Base-by-base conservation (phyloP, 2,888 invertebrate species). In the Hanleya hanleyi region DNA sequence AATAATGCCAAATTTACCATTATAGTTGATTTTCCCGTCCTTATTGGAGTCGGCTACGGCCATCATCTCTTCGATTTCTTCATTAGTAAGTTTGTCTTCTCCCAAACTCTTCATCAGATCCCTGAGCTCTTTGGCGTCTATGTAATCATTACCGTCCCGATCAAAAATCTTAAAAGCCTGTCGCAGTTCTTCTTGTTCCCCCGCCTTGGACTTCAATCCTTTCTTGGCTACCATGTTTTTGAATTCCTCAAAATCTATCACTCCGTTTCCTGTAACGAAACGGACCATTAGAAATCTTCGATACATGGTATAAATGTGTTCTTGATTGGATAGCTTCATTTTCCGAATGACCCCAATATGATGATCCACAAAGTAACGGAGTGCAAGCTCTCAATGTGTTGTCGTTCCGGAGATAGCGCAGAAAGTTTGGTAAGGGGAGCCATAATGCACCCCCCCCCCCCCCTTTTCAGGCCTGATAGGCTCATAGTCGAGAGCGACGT, bases 91-190 rank as follows among this genome's bases (percentile, higher is more conserved):
- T 1, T 32, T 26, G 4, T 57, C 57, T 57, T 57, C 57, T 4
- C 57, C 57, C 1, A 57, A 26, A 4, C 57, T 1, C 9, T 57
- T 57, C 57, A 57, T 57, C 4, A 57, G 26, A 15, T 57, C 57
- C 4, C 26, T 32, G 15, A 57, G 26, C 29, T 57, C 57, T 26
- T 18, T 26, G 29, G 57, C 18, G 26, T 57, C 57, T 4, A 57
- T 57, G 29, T 22, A 57, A 32, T 57, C 26, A 26, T 32, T 57
- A 32, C 29, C 29, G 32, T 57, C 57, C 15, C 57, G 57, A 26
- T 57, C 57, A 57, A 57, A 57, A 29, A 57, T 57, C 32, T 57
- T 57, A 26, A 57, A 57, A 2, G 57, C 57, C 9, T 22, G 57
- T 9, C 57, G 1, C 7, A 57, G 57, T 57, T 57, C 57, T 29